These are phyloP conservation scores for Nothobranchius furzeri DNA, from an alignment of 2,113 vertebrate genomes.

Conservation along the genomic window DNA sequence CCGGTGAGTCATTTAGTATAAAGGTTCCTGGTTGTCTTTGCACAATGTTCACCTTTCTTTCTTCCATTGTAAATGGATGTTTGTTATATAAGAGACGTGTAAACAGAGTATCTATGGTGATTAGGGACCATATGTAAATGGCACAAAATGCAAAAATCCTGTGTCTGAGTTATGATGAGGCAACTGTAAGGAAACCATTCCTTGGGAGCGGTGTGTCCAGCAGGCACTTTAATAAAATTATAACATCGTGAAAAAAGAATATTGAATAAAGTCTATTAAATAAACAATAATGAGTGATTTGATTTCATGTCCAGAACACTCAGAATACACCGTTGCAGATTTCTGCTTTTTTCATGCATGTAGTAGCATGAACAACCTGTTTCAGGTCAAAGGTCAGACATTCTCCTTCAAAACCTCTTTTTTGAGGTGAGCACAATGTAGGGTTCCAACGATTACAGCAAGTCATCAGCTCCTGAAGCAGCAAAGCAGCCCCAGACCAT, in stretches of 20 bases:
- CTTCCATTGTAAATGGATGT: slow-evolving; percentile 72
- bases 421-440: no score
- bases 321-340: no score
- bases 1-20: slow-evolving; percentile 57
- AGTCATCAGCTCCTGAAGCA: no score
- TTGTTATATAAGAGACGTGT: slow-evolving; percentile 57
- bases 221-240: slow-evolving; percentile 78
- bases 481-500: no score
- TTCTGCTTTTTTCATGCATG: no score
- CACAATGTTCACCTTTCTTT: slow-evolving; percentile 73
- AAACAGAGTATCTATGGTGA: slow-evolving; percentile 60
- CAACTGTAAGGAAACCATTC: slow-evolving; percentile 40
- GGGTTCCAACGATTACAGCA: no score
- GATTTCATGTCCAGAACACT: not conserved
- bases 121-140: slow-evolving; percentile 70
- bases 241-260: slow-evolving; percentile 52
- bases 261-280: slow-evolving; percentile 75
- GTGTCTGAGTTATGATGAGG: slow-evolving; percentile 45
- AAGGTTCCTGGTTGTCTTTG: slow-evolving; percentile 68
- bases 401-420: no score
- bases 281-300: slow-evolving; percentile 14
- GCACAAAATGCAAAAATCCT: slow-evolving; percentile 58
- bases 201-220: slow-evolving; percentile 29
- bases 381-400: no score
- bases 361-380: no score